Evolutionary conservation across 2,888 invertebrate species (phyloP), one percentile per base, ranked within the genome.

Genomic region (Polia nebulosa): DNA sequence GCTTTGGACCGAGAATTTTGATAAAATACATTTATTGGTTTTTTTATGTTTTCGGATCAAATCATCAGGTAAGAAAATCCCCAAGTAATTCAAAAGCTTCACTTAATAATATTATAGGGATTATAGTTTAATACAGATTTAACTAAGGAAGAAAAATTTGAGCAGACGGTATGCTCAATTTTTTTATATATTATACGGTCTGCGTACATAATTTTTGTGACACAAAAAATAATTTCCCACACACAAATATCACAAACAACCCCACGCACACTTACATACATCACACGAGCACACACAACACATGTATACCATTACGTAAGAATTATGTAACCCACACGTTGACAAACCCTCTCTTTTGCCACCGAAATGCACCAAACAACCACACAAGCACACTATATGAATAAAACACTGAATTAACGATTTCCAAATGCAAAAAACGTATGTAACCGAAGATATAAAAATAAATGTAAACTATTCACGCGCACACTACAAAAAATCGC

Each of bases 221-320:
- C 8, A 2, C 5, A 41, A 41, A 41, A 41, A 8, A 7, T 5
- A 1, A 41, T 7, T n/a, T 41, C 2, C 7, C 5, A 41, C 8
- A 15, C 1, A 39, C 2, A 15, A 13, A 4, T 29, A 41, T 15
- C 7, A 7, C 6, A 65, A 34, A 2, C 17, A 69, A 39, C 72
- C 72, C 17, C 85, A 68, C 80, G 86, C 87, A 58, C 81, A 87
- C 86, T 73, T 76, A 20, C 80, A 77, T 78, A 55, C 72, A 63
- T 66, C 75, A 57, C 49, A 51, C 55, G 57, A 36, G 29, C 64
- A 52, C 64, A 69, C 58, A 78, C 73, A 85, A 82, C 73, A 86
- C 85, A 86, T 53, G 78, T 84, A 84, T 63, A 61, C 69, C 63
- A 74, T 89, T 85, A 89, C 78, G 82, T 87, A 89, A 89, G 60